These are phyloP conservation scores for Agapornis roseicollis DNA, from an alignment of 2,113 vertebrate genomes.

Conservation along the genomic window DNA sequence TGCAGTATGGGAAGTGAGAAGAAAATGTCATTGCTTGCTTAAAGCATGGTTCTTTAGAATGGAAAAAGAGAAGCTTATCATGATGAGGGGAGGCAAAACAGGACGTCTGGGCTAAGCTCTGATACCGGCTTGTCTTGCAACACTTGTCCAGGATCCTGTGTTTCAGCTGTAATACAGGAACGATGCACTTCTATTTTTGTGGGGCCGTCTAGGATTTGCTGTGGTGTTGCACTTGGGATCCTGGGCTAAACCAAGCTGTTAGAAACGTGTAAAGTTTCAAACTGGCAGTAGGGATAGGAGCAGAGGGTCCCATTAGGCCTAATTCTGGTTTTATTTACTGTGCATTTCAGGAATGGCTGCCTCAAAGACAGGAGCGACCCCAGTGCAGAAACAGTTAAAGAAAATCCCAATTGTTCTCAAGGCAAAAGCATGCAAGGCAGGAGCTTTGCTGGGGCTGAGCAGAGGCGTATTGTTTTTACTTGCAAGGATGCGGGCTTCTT, in stretches of 20 bases:
- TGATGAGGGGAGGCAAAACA: not conserved
- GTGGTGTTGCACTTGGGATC: not conserved
- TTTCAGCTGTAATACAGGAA: not conserved
- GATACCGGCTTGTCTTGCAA: not conserved
- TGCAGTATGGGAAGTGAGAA: not conserved
- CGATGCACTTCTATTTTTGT: not conserved
- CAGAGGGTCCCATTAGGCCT: not conserved
- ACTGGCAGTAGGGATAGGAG: not conserved
- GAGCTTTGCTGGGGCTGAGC: not conserved
- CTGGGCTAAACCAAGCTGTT: not conserved
- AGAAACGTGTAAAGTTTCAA: accelerated
- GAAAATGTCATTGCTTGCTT: not conserved
- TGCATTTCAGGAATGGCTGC: not conserved
- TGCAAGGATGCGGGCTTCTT: not conserved
- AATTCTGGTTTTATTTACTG: not conserved
- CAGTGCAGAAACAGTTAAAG: not conserved
- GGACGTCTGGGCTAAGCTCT: not conserved
- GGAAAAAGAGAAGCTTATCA: not conserved
- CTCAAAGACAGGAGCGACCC: not conserved
- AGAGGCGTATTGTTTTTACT: not conserved
- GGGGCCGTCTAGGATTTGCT: accelerated
- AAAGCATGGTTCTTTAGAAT: not conserved
- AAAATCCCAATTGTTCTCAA: not conserved
- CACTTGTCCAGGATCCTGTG: not conserved
- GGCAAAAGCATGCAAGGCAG: not conserved